Conservation (phyloP, 2,113 vertebrate genomes). For the Pyxicephalus adspersus region DNA sequence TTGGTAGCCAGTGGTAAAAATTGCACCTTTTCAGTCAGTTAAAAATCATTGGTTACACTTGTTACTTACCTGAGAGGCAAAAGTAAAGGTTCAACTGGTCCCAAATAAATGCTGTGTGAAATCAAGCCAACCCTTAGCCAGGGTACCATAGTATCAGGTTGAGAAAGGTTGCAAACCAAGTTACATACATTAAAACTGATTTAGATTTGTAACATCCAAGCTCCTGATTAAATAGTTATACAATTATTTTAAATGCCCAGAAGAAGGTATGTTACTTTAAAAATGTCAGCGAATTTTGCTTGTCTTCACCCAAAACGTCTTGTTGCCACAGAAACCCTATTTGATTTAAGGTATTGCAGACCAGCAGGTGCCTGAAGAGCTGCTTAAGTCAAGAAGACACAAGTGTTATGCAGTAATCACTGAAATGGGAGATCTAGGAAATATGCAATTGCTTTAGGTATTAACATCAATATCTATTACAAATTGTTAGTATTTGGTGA, state of each 20-base stretch:
- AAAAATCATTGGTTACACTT: no score
- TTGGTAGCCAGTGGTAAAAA: no score
- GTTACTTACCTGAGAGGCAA: no score
- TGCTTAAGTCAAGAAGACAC: background rate
- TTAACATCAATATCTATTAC: background rate
- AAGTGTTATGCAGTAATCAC: background rate
- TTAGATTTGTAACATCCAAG: no score
- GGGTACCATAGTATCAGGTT: no score
- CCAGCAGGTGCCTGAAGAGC: background rate
- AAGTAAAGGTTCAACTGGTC: no score
- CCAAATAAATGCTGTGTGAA: no score
- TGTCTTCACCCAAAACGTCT: background rate
- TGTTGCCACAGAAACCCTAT: conserved; percentile 1
- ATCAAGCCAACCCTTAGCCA: no score
- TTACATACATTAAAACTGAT: no score
- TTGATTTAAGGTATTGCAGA: background rate
- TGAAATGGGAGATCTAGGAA: background rate
- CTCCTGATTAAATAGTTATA: no score
- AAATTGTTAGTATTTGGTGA: background rate
- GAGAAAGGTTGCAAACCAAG: no score
- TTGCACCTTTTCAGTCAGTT: no score
- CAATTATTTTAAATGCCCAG: background rate
- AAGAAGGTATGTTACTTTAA: background rate
- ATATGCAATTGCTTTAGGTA: background rate
- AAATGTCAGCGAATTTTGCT: background rate